Conservation (phyloP, 2,113 vertebrate species). For the Oplegnathus fasciatus region DNA sequence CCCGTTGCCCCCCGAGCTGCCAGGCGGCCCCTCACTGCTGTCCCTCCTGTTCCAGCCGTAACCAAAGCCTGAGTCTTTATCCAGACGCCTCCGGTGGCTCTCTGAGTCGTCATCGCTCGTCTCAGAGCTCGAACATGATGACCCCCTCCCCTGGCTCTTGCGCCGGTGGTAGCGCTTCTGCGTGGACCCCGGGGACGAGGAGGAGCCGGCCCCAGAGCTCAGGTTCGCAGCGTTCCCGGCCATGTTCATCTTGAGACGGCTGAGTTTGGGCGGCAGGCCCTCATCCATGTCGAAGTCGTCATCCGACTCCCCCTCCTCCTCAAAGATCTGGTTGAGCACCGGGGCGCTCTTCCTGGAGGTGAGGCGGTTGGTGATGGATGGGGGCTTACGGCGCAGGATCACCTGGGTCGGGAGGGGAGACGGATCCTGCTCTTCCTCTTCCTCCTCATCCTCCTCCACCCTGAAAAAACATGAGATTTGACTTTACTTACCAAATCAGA, state of each 20-base stretch:
- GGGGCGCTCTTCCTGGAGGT: conserved; percentile 96
- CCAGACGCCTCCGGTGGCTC: conserved; percentile 91
- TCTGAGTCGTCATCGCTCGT: conserved; percentile 97
- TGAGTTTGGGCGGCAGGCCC: conserved; percentile 95
- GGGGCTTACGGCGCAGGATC: conserved; percentile 93
- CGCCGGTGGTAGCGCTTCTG: conserved; percentile 94
- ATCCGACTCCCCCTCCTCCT: conserved; percentile 97
- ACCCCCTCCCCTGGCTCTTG: conserved; percentile 96
- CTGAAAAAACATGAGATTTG: conserved; percentile 54
- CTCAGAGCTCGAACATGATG: conserved; percentile 97
- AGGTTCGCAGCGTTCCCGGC: conserved; percentile 4
- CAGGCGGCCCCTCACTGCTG: conserved; percentile 94
- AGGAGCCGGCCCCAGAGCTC: conserved; percentile 23
- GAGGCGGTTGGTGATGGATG: conserved; percentile 94
- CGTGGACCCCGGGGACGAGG: conserved; percentile 89
- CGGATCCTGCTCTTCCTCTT: conserved; percentile 94
- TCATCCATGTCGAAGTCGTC: conserved; percentile 96
- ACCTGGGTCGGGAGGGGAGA: conserved; percentile 90
- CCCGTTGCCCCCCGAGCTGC: conserved; percentile 89
- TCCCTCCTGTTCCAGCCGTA: conserved; percentile 94
- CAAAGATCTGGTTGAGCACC: conserved; percentile 97
- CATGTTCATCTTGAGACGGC: conserved; percentile 96
- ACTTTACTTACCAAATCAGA: background rate
- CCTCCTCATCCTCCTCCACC: conserved; percentile 96
- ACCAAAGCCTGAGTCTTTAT: conserved; percentile 92